phyloP scores from a whole-genome alignment of 2,797 vertebrate genomes.

The Alca torda region DNA sequence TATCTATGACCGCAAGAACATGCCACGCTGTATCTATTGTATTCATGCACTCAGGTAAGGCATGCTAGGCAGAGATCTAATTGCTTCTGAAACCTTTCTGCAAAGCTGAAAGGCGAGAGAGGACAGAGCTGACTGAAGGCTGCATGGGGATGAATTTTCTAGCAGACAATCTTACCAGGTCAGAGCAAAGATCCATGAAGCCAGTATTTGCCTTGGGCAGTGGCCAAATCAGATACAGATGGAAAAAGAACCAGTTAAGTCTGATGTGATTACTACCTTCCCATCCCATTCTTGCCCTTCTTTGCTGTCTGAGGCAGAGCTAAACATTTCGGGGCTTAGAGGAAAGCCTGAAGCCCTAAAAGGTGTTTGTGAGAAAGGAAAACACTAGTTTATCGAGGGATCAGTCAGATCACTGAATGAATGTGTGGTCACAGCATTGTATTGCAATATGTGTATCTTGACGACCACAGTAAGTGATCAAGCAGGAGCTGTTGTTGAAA shows the following conservation, averaged over 20 bases:
- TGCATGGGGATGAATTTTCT: neutral
- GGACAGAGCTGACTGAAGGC: neutral
- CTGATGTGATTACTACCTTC: neutral
- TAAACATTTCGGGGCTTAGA: neutral
- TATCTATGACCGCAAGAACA: constrained; percentile 99
- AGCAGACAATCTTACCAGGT: neutral
- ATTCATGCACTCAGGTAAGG: constrained; percentile 97
- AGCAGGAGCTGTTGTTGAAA: neutral
- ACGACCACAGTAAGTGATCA: neutral
- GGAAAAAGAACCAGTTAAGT: neutral
- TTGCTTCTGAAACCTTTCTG: neutral
- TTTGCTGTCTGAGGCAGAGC: neutral
- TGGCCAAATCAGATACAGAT: neutral
- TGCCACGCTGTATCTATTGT: constrained; percentile 98
- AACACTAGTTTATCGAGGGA: neutral
- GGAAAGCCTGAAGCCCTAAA: neutral
- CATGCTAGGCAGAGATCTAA: neutral
- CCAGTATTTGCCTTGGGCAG: neutral
- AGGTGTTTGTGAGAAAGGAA: neutral
- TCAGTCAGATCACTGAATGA: neutral
- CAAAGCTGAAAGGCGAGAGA: neutral
- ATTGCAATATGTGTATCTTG: neutral
- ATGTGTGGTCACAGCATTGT: neutral
- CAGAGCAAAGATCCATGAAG: neutral
- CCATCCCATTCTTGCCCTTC: neutral